These are phyloP conservation scores for Apaloderma vittatum DNA, from an alignment of 2,113 vertebrate species.

Conservation along the genomic window DNA sequence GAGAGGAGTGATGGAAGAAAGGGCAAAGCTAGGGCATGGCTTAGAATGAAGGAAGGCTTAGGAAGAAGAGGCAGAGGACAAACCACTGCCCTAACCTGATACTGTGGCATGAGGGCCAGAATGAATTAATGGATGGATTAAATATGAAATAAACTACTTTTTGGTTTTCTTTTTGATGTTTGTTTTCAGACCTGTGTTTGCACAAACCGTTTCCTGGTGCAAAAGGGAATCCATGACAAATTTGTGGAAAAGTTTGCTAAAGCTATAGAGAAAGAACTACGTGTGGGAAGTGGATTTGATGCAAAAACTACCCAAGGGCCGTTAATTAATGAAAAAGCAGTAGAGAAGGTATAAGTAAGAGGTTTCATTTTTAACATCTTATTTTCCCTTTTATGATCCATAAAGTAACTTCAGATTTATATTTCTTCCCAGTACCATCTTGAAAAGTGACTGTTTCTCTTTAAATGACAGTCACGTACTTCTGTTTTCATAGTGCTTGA, in stretches of 20 bases:
- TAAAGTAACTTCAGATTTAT: not conserved
- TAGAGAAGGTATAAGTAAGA: conserved; percentile 87
- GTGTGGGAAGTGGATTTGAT: conserved; percentile 89
- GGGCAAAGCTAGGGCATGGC: not conserved
- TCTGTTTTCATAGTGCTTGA: not conserved
- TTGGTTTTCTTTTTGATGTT: not conserved
- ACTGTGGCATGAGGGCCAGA: not conserved
- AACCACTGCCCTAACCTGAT: not conserved
- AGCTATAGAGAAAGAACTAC: conserved; percentile 86
- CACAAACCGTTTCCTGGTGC: conserved; percentile 94
- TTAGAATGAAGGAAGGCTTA: not conserved
- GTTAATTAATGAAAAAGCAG: conserved; percentile 91
- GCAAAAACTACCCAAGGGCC: conserved; percentile 92
- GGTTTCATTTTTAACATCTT: not conserved
- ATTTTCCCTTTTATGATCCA: not conserved
- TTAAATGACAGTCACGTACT: not conserved
- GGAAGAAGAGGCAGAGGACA: not conserved
- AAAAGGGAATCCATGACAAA: conserved; percentile 87
- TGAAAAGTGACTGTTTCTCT: not conserved
- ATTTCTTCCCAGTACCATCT: not conserved
- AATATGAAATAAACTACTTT: not conserved
- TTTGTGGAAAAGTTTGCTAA: conserved; percentile 88
- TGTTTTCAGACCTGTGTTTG: conserved; percentile 91
- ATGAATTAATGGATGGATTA: not conserved
- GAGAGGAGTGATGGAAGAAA: not conserved